Base-by-base conservation (phyloP, 2,888 invertebrate genomes). In the Archips xylosteana region DNA sequence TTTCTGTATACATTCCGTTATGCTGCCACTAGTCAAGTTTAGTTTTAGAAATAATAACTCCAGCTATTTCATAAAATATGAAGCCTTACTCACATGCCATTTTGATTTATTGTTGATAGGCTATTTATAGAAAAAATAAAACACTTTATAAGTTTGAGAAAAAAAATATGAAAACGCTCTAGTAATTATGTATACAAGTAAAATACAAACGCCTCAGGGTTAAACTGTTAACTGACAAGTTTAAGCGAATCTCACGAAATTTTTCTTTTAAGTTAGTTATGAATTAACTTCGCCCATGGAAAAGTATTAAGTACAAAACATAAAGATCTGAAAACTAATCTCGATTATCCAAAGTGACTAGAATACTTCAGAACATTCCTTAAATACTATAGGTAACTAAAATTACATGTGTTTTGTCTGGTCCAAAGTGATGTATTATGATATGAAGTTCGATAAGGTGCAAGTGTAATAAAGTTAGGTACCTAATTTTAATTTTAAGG, bases 291-390 rank as follows among this genome's bases (percentile, higher is more conserved):
- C 1, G 45, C 12, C 12, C 12, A 45, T 45, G 1, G 3, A 12
- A 45, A 45, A 12, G 12, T 3, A 45, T 3, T 45, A 45, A 10
- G 10, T 12, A 45, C 45, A 45, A 12, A 45, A 45, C 12, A 45
- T 12, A 45, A 54, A 67, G 1, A 62, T 32, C 51, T 12, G 51
- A 57, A 54, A 61, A 60, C 47, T 64, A 75, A 71, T 75, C 75
- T 75, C 73, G 59, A 67, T 68, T 60, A 66, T 36, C 5, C 10
- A 47, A n/a, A 57, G 9, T 42, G 15, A 54, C 54, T 70, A 42
- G 59, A 64, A 74, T 47, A 66, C 71, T 75, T 75, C 57, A 36
- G 67, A 59, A 81, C 83, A 84, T 83, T 85, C 81, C 83, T 77
- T 72, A 36, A 65, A 3, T 36, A 49, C 9, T 34, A 51, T 39